A percentile compares a stretch with the other conserved stretches of the same genome.
These are phyloP conservation scores for Pseudoatta argentina DNA, from an alignment of 1,140 invertebrate genomes.

Conservation along the genomic window DNA sequence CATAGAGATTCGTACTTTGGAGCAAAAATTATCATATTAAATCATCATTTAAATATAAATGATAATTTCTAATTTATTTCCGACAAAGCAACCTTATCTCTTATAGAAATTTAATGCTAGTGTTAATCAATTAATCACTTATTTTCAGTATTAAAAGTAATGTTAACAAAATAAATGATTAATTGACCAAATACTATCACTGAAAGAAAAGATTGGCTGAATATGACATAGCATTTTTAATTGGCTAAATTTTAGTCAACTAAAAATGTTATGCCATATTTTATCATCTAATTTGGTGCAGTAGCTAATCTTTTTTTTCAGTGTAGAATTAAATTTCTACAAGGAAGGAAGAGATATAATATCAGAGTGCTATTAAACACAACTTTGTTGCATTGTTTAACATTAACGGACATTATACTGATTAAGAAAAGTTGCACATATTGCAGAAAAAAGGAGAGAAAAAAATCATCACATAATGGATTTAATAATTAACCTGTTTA, in stretches of 20 bases:
- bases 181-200: too few species aligned
- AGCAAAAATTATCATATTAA: background rate
- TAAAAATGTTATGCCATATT: too few species aligned
- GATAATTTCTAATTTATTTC: background rate
- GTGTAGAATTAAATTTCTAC: too few species aligned
- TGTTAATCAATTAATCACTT: too few species aligned
- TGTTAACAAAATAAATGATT: too few species aligned
- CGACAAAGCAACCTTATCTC: background rate
- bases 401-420: background rate
- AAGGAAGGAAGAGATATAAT: background rate
- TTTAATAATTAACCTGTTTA: background rate
- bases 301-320: too few species aligned
- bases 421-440: constrained; percentile 7
- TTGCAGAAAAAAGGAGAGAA: background rate
- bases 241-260: too few species aligned
- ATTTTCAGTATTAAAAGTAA: too few species aligned
- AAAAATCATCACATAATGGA: background rate
- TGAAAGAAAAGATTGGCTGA: too few species aligned
- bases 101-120: too few species aligned
- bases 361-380: background rate
- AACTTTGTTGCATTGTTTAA: background rate
- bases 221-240: too few species aligned
- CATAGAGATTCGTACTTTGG: background rate
- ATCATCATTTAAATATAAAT: background rate
- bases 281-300: too few species aligned